phyloP scores from a whole-genome alignment of 2,888 invertebrate species.

The Zygogramma bicolorata region DNA sequence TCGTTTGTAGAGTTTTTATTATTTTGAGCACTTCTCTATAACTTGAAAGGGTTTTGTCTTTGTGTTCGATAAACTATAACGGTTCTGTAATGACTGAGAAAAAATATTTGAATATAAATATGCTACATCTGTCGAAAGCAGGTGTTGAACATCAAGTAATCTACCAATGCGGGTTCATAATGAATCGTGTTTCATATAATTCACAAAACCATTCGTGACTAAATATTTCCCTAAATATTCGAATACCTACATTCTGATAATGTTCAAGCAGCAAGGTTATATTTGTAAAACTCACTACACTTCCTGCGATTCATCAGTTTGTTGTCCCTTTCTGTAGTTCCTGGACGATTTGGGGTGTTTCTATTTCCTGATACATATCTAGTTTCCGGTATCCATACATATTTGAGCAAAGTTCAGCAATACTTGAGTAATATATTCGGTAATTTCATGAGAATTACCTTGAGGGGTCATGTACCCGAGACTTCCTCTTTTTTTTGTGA shows the following conservation, averaged over 20 bases:
- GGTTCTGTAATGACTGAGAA: too few species aligned
- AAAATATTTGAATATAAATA: background rate
- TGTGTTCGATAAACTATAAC: too few species aligned
- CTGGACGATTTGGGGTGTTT: background rate
- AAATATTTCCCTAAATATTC: background rate
- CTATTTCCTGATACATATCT: background rate
- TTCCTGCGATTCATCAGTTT: background rate
- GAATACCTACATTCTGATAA: too few species aligned
- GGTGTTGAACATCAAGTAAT: background rate
- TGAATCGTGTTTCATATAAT: too few species aligned
- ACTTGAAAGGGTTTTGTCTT: too few species aligned
- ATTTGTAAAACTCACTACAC: background rate
- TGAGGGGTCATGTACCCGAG: slow-evolving; percentile 3
- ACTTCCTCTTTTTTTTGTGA: background rate
- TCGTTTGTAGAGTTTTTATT: too few species aligned
- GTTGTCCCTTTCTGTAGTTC: background rate
- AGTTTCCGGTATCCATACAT: background rate
- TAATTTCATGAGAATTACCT: background rate
- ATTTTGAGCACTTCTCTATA: too few species aligned
- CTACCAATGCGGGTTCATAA: background rate
- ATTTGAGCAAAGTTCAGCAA: background rate
- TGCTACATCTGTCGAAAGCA: background rate
- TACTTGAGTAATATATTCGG: background rate
- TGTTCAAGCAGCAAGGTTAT: too few species aligned
- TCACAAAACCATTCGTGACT: background rate